Base-by-base conservation (phyloP, 2,113 vertebrate species). In the Prionailurus viverrinus region DNA sequence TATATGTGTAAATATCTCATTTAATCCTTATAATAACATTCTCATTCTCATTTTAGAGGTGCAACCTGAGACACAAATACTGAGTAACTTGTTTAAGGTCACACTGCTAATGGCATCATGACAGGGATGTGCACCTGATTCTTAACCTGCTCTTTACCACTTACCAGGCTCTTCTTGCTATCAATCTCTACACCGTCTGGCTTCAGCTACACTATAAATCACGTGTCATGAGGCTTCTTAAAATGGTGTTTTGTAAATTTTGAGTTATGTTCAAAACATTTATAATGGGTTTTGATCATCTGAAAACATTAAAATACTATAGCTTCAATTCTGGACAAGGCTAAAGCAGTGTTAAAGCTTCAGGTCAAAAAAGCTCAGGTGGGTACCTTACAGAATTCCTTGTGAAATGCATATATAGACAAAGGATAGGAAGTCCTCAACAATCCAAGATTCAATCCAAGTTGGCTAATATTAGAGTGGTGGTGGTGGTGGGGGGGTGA, bases 211-310 rank as follows among this genome's bases (percentile, higher is more conserved):
- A 39, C 48, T 33, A 19, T 7, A 29, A 29, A 12, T 66, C 41
- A 92, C 11, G 27, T 13, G 11, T 63, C 21, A 51, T 13, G 4
- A n/a, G 55, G 1, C 19, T 45, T 94, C 36, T 73, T 53, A 91
- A 68, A n/a, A 39, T 14, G 33, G 41, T 45, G n/a, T 7, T 91
- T 95, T 92, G 87, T 68, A 33, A 68, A 55, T 55, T 93, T 87
- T 85, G 73, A 85, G 15, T 66, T 95, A 41, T 29, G 15, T 89
- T 85, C 68, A 86, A 94, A 96, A 58, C 41, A 89, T 63, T 89
- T 45, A 53, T 21, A 63, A 1, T 53, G 58, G 29, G 12, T 78
- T 36, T 84, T 16, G 33, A 55, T 21, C 36, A 88, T 53, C 12
- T 48, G 58, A 78, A 94, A 76, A 71, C n/a, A 91, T 80, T 69